Base-by-base conservation (phyloP, 2,797 vertebrate species). In the Leptodactylus fallax region DNA sequence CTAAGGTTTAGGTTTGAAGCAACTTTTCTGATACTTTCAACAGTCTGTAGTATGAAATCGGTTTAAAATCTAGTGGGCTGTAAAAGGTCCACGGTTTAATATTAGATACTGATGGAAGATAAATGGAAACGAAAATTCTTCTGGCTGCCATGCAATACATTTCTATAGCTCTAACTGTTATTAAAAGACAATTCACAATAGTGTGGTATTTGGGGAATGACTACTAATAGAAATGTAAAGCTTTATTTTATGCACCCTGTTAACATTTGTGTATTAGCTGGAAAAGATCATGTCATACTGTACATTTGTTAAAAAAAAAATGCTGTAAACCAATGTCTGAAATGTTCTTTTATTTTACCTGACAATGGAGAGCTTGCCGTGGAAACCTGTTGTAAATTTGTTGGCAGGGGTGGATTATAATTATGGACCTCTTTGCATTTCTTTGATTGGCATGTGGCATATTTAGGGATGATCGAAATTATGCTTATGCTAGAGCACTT, bases 401-500 rank as follows among this genome's bases (percentile, higher is more conserved):
- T 90, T 87, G 91, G 86, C 65, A 72, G 84, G 87, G 81, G 86
- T 91, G 49, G 87, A 90, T 93, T 93, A 80, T 92, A 93, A 93
- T 93, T 91, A 91, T 79, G 88, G 90, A 25, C 25, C 47, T 45
- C 89, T 91, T 92, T 87, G 88, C 90, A 92, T 90, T 91, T 93
- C 88, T 87, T 79, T 91, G 91, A 89, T 85, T 88, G 92, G 90
- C 87, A 88, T 5, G 4, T 79, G 76, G 87, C 8, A 0, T 91
- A 91, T 92, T 94, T 93, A 90, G 87, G 79, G 90, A 88, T 89
- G 91, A 92, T 93, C 56, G 92, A 90, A 92, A 91, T 90, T 79
- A 83, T 0, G 3, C 91, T 90, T 78, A 10, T 82, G 84, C 87
- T 12, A 47, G 55, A 0, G 6, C 90, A 90, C 91, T 87, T 86